Evolutionary conservation across 1,140 invertebrate species (phyloP), one percentile per base, ranked within the genome.

Genomic region (Anadara kagoshimensis): DNA sequence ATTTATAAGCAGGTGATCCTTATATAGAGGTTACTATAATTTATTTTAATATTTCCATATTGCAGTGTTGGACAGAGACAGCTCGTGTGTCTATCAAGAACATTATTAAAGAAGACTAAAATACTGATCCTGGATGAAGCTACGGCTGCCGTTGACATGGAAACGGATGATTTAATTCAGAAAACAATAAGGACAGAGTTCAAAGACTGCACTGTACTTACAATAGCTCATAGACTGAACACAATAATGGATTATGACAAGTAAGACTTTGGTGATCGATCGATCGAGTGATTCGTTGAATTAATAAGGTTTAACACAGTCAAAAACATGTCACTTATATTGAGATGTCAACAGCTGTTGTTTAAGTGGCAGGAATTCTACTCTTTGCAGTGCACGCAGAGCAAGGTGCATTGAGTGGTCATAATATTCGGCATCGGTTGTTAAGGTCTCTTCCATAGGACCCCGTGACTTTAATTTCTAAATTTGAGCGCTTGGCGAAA

Each of bases 81-180:
- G 67, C 78, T 92, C 57, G 78, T 92, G 1, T 92, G 91, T 71
- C 79, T 92, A 47, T 91, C 91, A 8, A 82, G 91, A 68, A 90
- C 91, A 10, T 71, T 92, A 16, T 79, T 92, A 12, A 83, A 90
- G 64, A 88, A 89, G 58, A 89, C 94, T 85, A 93, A 93, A 90
- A 93, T 98, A 58, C 91, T 98, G 22, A 92, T 98, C 69, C 91
- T 98, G 36, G 89, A 90, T 76, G 89, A 90, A 64, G 89, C 89
- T 22, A 90, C 89, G 45, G 89, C 89, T 7, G 86, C 88, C 0
- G 86, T 90, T 29, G 89, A 90, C 73, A 76, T 88, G 76, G 70
- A 86, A 73, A 90, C 90, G 16, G 90, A 91, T 75, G 82, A 84
- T 22, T 78, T 90, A 16, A 90, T 91, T 41, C 89, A 91, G 73